Conservation (phyloP, 2,113 vertebrate species). For the Pholis gunnellus region DNA sequence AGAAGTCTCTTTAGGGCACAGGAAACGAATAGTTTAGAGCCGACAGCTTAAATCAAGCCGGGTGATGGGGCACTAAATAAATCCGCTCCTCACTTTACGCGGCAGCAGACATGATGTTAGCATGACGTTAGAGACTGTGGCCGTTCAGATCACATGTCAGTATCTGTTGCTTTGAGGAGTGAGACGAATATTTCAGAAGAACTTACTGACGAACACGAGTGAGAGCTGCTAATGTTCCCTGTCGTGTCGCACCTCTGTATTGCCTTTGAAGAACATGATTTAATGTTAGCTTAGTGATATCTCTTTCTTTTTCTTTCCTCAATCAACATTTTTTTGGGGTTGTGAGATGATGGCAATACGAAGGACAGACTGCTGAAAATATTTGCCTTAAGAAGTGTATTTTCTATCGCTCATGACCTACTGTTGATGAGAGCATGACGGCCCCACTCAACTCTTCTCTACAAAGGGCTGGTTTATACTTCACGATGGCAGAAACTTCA, state of each 20-base stretch:
- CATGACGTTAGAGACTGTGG: slow-evolving; percentile 20
- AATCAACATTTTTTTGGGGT: slow-evolving; percentile 12
- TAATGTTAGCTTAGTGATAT: slow-evolving; percentile 23
- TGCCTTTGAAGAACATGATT: slow-evolving; percentile 78
- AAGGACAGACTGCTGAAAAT: slow-evolving; percentile 55
- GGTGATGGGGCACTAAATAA: background rate
- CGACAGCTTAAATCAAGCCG: background rate
- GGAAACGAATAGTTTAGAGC: background rate
- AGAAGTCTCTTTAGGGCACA: slow-evolving; percentile 32
- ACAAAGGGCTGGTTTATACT: slow-evolving; percentile 57
- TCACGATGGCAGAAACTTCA: slow-evolving; percentile 45
- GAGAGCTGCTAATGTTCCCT: slow-evolving; percentile 15
- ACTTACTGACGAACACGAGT: background rate
- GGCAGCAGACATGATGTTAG: slow-evolving; percentile 20
- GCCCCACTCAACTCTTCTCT: slow-evolving; percentile 39
- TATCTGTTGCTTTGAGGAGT: slow-evolving; percentile 28
- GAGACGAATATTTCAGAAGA: background rate
- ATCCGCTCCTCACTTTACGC: background rate
- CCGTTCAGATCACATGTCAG: slow-evolving; percentile 11
- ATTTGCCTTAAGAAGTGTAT: slow-evolving; percentile 76
- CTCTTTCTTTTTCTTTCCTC: slow-evolving; percentile 18
- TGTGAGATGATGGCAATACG: slow-evolving; percentile 51
- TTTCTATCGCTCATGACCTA: slow-evolving; percentile 55
- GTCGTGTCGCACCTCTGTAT: slow-evolving; percentile 28
- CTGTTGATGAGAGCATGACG: slow-evolving; percentile 62